phyloP scores from a whole-genome alignment of 2,888 invertebrate genomes.

The Lomographa bimaculata region DNA sequence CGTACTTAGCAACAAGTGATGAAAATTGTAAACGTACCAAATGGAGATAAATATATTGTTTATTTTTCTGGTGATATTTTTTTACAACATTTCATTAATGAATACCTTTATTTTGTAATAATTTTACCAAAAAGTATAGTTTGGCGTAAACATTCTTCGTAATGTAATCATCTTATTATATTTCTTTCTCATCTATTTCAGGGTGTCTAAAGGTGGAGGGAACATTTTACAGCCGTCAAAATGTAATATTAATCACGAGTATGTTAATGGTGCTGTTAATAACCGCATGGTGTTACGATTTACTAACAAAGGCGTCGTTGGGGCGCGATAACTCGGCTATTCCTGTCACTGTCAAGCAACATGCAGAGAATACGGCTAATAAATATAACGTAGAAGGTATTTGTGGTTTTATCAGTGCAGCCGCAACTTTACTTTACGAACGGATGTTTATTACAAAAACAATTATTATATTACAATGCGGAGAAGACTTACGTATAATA shows the following conservation, averaged over 20 bases:
- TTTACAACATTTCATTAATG: too few relatives aligned
- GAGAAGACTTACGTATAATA: too few relatives aligned
- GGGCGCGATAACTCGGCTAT: slow-evolving; percentile 31
- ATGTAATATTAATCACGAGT: slow-evolving; percentile 48
- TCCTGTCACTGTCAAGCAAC: slow-evolving; percentile 11
- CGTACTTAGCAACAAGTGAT: too few relatives aligned
- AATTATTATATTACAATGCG: too few relatives aligned
- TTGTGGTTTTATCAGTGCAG: not conserved
- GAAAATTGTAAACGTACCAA: too few relatives aligned
- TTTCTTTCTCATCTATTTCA: slow-evolving; percentile 53
- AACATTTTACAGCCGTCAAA: slow-evolving; percentile 43
- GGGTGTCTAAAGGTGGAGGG: slow-evolving; percentile 63
- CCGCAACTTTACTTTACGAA: too few relatives aligned
- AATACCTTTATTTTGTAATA: too few relatives aligned
- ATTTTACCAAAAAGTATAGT: too few relatives aligned
- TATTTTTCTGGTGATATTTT: too few relatives aligned
- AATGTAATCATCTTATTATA: slow-evolving; percentile 21
- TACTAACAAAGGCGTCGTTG: slow-evolving; percentile 55
- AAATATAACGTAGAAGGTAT: slow-evolving; percentile 24
- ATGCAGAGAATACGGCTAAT: slow-evolving; percentile 1
- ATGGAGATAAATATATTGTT: too few relatives aligned
- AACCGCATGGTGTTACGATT: slow-evolving; percentile 39
- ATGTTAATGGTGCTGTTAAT: slow-evolving; percentile 54
- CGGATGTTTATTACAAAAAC: too few relatives aligned
- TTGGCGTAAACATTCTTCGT: too few relatives aligned